Base-by-base conservation (phyloP, 2,888 invertebrate genomes). In the Zygogramma bicolorata region DNA sequence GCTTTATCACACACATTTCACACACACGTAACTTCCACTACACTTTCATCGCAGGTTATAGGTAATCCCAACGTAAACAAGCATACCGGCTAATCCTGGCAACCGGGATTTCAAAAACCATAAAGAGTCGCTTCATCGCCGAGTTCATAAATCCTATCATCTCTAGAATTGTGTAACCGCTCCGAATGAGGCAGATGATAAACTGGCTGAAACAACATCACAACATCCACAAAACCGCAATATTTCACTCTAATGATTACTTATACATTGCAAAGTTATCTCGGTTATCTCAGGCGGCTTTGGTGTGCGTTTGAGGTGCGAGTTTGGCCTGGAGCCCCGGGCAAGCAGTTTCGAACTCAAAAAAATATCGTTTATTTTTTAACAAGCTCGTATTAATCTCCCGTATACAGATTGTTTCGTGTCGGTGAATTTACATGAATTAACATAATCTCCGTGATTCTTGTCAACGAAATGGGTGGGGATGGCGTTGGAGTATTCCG, bases 381-480 rank as follows among this genome's bases (percentile, higher is more conserved):
- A 61, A 71, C 61, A 25, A 71, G 67, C 18, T 22, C 15, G 22
- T 62, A 71, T 71, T 67, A 71, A 71, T 71, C 67, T 71, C 49
- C 38, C 38, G 62, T 40, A 57, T 66, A 13, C 53, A 57, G 71
- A 38, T 67, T 62, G 49, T 27, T 60, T 38, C 18, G 38, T 38
- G 42, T 67, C 42, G 22, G 40, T 40, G 25, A 53, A 71, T 71
- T 67, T 71, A 61, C 71, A 71, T 71, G 61, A 78, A 78, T 78
- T 75, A 75, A 57, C 71, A 71, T 71, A 71, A 67, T 61, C 22
- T 31, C 58, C 49, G 10, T 57, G 18, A 59, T 40, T 59, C 61
- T 40, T 2, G 38, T 61, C 27, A 27, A 27, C 27, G 25, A 1
- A n/a, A n/a, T 27, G n/a, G n/a, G n/a, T n/a, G n/a, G n/a, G n/a